Evolutionary conservation across 1,140 invertebrate genomes (phyloP).

Genomic region (Sycobia sp.): DNA sequence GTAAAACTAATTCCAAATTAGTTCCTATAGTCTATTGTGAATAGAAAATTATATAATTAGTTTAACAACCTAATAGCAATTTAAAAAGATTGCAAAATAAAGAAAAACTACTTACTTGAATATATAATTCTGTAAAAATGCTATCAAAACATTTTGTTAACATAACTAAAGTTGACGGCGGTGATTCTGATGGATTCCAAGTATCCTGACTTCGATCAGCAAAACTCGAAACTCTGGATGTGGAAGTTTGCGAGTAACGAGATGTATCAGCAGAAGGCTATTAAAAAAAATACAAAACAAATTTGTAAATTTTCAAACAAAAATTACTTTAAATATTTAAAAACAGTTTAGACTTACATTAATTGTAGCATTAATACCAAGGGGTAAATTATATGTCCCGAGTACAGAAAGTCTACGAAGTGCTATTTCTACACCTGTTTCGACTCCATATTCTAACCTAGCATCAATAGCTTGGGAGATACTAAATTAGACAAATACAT

Average conservation of each 20-base stretch:
- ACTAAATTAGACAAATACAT: slow-evolving; percentile 41
- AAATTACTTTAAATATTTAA: background rate
- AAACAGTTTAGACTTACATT: slow-evolving; percentile 48
- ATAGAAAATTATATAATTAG: slow-evolving; percentile 21
- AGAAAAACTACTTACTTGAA: slow-evolving; percentile 46
- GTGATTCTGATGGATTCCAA: slow-evolving; percentile 47
- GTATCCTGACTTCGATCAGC: slow-evolving; percentile 46
- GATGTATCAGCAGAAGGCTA: slow-evolving; percentile 42
- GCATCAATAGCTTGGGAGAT: slow-evolving; percentile 78
- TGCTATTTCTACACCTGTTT: slow-evolving; percentile 73
- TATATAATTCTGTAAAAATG: slow-evolving; percentile 67
- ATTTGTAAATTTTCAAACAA: background rate
- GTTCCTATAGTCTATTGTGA: slow-evolving; percentile 56
- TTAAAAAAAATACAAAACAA: slow-evolving; percentile 17
- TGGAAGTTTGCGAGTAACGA: slow-evolving; percentile 40
- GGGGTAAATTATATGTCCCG: slow-evolving; percentile 67
- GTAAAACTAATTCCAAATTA: slow-evolving; percentile 79
- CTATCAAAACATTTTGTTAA: slow-evolving; percentile 73
- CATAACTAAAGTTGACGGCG: slow-evolving; percentile 63
- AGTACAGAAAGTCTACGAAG: slow-evolving; percentile 70
- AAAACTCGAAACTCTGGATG: slow-evolving; percentile 43
- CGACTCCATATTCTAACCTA: slow-evolving; percentile 76
- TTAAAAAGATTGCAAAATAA: slow-evolving; percentile 20
- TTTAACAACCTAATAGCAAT: slow-evolving; percentile 1
- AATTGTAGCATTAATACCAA: slow-evolving; percentile 63